Percentiles rank a stretch among this genome's conserved stretches.
These are phyloP conservation scores for Amphiprion ocellaris DNA, from an alignment of 2,113 vertebrate species.

Conservation along the genomic window DNA sequence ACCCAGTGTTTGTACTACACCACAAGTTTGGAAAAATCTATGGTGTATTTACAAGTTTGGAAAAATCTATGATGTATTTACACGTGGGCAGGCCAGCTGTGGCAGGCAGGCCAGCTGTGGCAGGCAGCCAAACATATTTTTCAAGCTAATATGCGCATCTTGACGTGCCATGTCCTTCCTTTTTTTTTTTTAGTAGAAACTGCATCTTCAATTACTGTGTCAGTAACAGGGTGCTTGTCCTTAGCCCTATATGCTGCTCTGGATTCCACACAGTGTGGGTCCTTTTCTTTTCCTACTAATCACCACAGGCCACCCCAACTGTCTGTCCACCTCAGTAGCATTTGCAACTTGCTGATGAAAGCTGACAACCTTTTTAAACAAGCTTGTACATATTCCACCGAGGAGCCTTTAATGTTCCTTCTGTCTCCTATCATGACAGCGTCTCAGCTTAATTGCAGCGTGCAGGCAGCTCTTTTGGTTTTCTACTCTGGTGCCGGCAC, in stretches of 20 bases:
- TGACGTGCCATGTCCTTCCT: not conserved
- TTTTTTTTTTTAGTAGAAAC: not conserved
- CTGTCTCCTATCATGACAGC: slow-evolving; percentile 41
- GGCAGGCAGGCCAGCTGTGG: not conserved
- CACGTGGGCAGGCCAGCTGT: not conserved
- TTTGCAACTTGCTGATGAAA: slow-evolving; percentile 42
- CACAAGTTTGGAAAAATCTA: not conserved
- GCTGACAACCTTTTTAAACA: slow-evolving; percentile 30
- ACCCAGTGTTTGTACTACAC: not conserved
- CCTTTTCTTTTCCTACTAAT: slow-evolving; percentile 3
- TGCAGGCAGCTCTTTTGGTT: slow-evolving; percentile 36
- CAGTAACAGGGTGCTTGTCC: not conserved
- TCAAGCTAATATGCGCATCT: not conserved
- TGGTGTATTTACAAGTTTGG: not conserved
- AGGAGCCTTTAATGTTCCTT: slow-evolving; percentile 52
- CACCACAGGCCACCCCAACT: slow-evolving; percentile 19
- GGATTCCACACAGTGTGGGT: not conserved
- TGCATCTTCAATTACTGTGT: not conserved
- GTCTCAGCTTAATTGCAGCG: slow-evolving; percentile 54
- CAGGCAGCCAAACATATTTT: not conserved
- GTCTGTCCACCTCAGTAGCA: slow-evolving; percentile 26
- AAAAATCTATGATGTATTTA: not conserved
- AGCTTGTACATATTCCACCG: slow-evolving; percentile 18
- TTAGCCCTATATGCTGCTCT: not conserved
- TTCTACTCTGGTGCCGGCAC: slow-evolving; percentile 21